phyloP scores from a whole-genome alignment of 1,140 invertebrate species.

The Leptestheria dahalacensis region DNA sequence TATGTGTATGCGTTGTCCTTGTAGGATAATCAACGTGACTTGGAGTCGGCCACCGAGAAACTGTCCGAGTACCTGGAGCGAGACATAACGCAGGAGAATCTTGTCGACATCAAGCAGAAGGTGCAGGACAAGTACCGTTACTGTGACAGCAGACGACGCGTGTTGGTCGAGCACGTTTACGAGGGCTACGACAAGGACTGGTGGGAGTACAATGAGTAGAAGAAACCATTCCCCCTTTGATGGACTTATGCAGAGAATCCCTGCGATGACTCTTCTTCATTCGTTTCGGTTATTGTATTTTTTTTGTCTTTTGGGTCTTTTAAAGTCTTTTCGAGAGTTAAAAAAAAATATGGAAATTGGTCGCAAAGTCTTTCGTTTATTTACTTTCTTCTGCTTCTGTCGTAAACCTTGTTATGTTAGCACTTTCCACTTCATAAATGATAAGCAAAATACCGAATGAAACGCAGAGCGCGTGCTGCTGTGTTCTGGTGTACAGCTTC shows the following conservation, averaged over 20 bases:
- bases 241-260: background rate
- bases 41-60: constrained; percentile 91
- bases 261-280: background rate
- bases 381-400: too few relatives aligned
- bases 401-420: too few relatives aligned
- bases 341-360: too few relatives aligned
- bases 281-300: background rate
- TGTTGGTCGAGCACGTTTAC: constrained; percentile 88
- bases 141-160: constrained; percentile 87
- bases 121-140: constrained; percentile 99
- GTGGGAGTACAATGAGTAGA: constrained; percentile 65
- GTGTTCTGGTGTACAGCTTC: too few relatives aligned
- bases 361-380: too few relatives aligned
- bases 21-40: constrained; percentile 95
- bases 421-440: too few relatives aligned
- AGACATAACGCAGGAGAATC: constrained; percentile 93
- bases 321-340: background rate
- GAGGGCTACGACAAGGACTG: constrained; percentile 97
- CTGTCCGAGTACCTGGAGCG: constrained; percentile 94
- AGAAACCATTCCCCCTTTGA: background rate
- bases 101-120: constrained; percentile 96
- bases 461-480: too few relatives aligned
- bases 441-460: too few relatives aligned
- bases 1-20: too few relatives aligned
- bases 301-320: background rate